Conservation (phyloP, 2,888 invertebrate genomes). For the Bruchidius siliquastri region DNA sequence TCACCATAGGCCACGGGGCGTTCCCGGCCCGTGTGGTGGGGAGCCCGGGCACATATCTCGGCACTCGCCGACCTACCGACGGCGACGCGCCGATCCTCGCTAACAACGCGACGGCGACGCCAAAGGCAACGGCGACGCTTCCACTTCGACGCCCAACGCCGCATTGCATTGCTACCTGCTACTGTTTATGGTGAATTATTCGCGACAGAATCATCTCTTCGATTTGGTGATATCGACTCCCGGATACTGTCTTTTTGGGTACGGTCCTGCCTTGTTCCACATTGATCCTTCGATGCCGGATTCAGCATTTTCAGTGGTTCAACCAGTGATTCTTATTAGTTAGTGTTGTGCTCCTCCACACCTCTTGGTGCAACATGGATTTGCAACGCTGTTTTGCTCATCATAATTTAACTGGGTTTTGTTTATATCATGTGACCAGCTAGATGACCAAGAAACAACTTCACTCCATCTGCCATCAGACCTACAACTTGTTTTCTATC, state of each 20-base stretch:
- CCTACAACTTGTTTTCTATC: too few species aligned
- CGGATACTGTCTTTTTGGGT: not conserved
- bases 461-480: too few species aligned
- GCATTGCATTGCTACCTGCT: not conserved
- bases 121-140: not conserved
- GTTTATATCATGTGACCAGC: too few species aligned
- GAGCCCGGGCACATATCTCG: slow-evolving; percentile 10
- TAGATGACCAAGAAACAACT: too few species aligned
- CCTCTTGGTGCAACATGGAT: not conserved
- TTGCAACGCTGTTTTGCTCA: too few species aligned
- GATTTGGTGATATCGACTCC: not conserved
- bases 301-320: not conserved
- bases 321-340: not conserved
- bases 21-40: slow-evolving; percentile 33
- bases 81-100: not conserved
- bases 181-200: not conserved
- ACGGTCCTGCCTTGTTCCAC: too few species aligned
- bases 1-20: slow-evolving; percentile 50
- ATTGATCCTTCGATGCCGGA: not conserved
- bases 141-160: not conserved
- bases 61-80: not conserved
- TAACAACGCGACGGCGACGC: not conserved
- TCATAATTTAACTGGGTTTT: too few species aligned
- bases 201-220: not conserved
- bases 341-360: not conserved